Evolutionary conservation across 2,888 invertebrate species (phyloP), one percentile per base, ranked within the genome.

Genomic region (Microplitis deprimator): DNA sequence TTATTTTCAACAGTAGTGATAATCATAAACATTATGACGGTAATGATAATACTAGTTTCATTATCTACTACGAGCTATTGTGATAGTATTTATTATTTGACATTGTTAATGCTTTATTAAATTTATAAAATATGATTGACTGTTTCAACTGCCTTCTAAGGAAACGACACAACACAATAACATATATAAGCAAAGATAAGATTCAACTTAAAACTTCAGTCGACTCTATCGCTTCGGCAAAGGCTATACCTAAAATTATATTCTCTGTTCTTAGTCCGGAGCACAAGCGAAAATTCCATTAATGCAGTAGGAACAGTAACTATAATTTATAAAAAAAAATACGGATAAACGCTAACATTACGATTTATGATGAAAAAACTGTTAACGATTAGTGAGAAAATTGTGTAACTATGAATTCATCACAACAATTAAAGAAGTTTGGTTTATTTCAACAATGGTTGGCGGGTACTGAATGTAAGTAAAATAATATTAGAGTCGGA

Each of bases 381-480:
- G 13, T 50, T 3, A 1, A 50, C 13, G 5, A 10, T 50, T 50
- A 50, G 50, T 5, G 6, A n/a, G 39, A n/a, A 73, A 62, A 60
- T 38, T 71, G 3, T 69, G 4, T 7, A n/a, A 65, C 50, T 50
- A 50, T 50, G 50, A 13, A 50, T 68, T 50, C 50, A 65, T 64
- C 20, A 10, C 64, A 73, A 50, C 39, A 39, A 29, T 41, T 62
- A 6, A 41, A 41, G 13, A 41, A 50, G 4, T 50, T 62, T 50
- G 73, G 65, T 13, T 40, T 77, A 29, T 82, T 81, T 81, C 77
- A 80, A 13, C 80, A 82, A n/a, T 82, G 81, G 82, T 73, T 81
- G 5, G 81, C 81, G 13, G 79, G 79, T 5, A 16, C 79, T 2
- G 77, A 76, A 77, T 78, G 82, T 82, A 68, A 38, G 81, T 73